These are phyloP conservation scores for Blastobasis adustella DNA, from an alignment of 2,888 invertebrate species.

Conservation along the genomic window DNA sequence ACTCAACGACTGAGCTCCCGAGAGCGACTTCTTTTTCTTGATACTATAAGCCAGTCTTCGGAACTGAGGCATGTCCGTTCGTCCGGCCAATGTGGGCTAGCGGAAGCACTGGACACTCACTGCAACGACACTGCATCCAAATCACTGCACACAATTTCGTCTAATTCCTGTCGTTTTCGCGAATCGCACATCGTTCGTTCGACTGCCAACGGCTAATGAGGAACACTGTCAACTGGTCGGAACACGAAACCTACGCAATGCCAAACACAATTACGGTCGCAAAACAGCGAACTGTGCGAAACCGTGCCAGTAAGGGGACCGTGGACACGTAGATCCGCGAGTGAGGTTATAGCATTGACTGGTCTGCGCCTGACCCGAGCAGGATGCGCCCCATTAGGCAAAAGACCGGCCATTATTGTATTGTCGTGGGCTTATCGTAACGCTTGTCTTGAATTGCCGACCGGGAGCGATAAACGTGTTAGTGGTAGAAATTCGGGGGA, in stretches of 20 bases:
- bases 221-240: slow-evolving; percentile 7
- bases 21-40: slow-evolving; percentile 64
- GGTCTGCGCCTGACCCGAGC: slow-evolving; percentile 56
- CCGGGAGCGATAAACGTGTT: slow-evolving; percentile 41
- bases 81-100: slow-evolving; percentile 31
- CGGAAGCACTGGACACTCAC: slow-evolving; percentile 36
- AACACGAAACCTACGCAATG: too few relatives aligned
- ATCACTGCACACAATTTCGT: slow-evolving; percentile 10
- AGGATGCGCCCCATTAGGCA: slow-evolving; percentile 68
- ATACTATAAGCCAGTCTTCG: slow-evolving; percentile 62
- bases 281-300: too few relatives aligned
- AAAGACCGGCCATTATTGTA: slow-evolving; percentile 69
- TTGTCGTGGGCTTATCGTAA: slow-evolving; percentile 69
- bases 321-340: slow-evolving; percentile 31
- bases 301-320: slow-evolving; percentile 5
- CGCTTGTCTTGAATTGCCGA: slow-evolving; percentile 50
- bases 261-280: too few relatives aligned
- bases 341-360: slow-evolving; percentile 62
- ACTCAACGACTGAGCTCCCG: slow-evolving; percentile 40
- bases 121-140: slow-evolving; percentile 63
- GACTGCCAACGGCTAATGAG: slow-evolving; percentile 3
- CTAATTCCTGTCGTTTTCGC: slow-evolving; percentile 14
- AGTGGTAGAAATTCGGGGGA: slow-evolving; percentile 27
- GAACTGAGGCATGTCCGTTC: slow-evolving; percentile 66
- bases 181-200: slow-evolving; percentile 8